Evolutionary conservation across 2,888 invertebrate genomes (phyloP).

Genomic region (Neria commutata): DNA sequence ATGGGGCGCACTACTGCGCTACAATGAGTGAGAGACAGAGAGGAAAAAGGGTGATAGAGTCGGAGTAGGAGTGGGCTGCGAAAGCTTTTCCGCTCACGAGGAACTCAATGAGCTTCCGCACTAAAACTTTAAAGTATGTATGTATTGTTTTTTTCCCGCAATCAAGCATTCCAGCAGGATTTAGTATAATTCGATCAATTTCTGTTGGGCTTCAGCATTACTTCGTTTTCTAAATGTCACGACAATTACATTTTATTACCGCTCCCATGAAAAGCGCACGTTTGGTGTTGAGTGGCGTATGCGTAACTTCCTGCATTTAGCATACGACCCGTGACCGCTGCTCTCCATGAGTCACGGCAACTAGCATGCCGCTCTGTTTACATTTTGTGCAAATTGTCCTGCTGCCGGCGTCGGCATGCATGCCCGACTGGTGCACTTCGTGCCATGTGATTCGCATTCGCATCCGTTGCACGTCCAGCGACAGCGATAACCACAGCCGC

Average conservation of each 20-base stretch:
- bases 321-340: too few species aligned
- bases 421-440: slow-evolving; percentile 4
- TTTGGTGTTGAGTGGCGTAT: too few species aligned
- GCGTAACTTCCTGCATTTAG: too few species aligned
- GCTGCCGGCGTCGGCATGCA: slow-evolving; percentile 38
- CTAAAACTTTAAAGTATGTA: too few species aligned
- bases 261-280: too few species aligned
- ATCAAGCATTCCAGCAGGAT: background rate
- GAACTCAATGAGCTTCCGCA: background rate
- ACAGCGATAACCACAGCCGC: slow-evolving; percentile 8
- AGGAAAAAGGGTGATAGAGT: slow-evolving; percentile 31
- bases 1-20: slow-evolving; percentile 37
- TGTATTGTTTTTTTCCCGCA: too few species aligned
- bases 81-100: too few species aligned
- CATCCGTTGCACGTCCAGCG: slow-evolving; percentile 3
- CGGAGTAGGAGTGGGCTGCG: too few species aligned
- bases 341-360: background rate
- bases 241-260: too few species aligned
- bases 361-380: background rate
- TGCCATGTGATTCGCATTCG: slow-evolving; percentile 2
- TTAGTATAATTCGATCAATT: background rate
- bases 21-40: slow-evolving; percentile 28
- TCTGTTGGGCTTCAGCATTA: background rate
- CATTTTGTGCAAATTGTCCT: slow-evolving; percentile 40
- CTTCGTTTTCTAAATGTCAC: too few species aligned